Percentiles rank a stretch among this genome's conserved stretches.
Conservation (phyloP, 30 jellyfish, hydroid and myxozoan species). For the Phacellophora camtschatica region DNA sequence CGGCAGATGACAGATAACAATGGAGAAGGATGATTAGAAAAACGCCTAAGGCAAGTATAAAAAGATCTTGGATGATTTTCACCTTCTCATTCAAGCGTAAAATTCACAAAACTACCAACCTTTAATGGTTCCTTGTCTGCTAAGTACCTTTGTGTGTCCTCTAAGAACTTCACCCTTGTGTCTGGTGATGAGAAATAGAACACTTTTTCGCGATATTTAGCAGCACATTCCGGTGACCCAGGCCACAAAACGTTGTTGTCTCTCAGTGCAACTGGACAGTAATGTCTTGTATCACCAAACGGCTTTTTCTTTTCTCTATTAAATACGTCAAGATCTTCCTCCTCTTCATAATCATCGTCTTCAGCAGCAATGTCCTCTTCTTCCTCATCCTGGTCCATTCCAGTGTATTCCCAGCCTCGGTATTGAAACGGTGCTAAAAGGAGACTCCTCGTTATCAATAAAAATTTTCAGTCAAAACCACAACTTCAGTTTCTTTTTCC, state of each 20-base stretch:
- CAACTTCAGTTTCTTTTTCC: too few species aligned
- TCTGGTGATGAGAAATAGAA: conserved; percentile 83
- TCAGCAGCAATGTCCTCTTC: conserved; percentile 88
- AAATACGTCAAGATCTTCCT: conserved; percentile 61
- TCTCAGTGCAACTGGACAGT: conserved; percentile 87
- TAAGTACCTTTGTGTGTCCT: conserved; percentile 66
- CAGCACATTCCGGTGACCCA: conserved; percentile 93
- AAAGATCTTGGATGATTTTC: too few species aligned
- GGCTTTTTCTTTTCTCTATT: conserved; percentile 81
- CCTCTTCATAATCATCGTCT: conserved; percentile 71
- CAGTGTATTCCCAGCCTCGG: conserved; percentile 95
- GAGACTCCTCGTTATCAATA: too few species aligned
- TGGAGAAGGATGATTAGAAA: too few species aligned
- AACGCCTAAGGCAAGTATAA: too few species aligned
- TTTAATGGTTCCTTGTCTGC: conserved; percentile 81
- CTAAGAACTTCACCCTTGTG: conserved; percentile 76
- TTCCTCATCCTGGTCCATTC: conserved; percentile 98
- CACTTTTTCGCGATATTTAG: conserved; percentile 87
- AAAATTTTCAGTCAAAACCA: too few species aligned
- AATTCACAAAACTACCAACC: conserved; percentile 21
- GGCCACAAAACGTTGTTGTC: conserved; percentile 92
- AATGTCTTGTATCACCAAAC: conserved; percentile 89
- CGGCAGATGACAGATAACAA: too few species aligned
- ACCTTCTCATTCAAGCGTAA: too few species aligned
- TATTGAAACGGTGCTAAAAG: conserved; percentile 63